Evolutionary conservation across 2,797 vertebrate species (phyloP), one percentile per base, ranked within the genome.

Genomic region (Girardinus metallicus): DNA sequence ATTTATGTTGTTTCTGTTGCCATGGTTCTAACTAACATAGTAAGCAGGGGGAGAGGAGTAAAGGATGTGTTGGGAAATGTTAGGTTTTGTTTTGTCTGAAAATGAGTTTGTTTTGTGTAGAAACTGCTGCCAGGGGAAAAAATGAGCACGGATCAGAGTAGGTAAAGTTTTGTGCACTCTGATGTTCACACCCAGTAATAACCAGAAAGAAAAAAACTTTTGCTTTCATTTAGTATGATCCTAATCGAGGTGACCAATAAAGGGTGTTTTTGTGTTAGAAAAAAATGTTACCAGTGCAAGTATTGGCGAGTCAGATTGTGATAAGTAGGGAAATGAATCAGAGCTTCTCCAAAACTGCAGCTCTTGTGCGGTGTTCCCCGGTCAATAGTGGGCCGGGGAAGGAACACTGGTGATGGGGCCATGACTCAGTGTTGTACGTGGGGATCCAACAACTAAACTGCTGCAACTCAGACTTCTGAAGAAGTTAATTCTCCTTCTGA

Each of bases 1-100:
- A 74, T 81, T 73, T 76, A 70, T 93, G 85, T 91, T 93, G 88
- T 91, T 90, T 78, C 74, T 70, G 90, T 92, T 90, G 90, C 91
- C 78, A 87, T 74, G 91, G 85, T 90, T 76, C 76, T 87, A 86
- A 92, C 77, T 93, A 87, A 84, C 82, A 85, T 76, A 26, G 31
- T 74, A 41, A 55, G 31, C 21, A 79, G 73, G 31, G 13, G 12
- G 29, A 49, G 57, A n/a, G 51, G 68, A 23, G 44, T 0, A 12
- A 41, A 3, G 8, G 53, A 4, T 71, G 21, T 36, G 64, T 5
- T 39, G 29, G 57, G 41, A 74, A 70, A 36, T 39, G 46, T 74
- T 36, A 43, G 51, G 41, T 71, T 73, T 74, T 55, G 13, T 70
- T 72, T 55, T 31, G 53, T 72, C 41, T 60, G 16, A 26, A n/a